Percentiles rank a stretch among this genome's conserved stretches.
Conservation (phyloP, 2,888 invertebrate species). For the Asteroscopus sphinx region DNA sequence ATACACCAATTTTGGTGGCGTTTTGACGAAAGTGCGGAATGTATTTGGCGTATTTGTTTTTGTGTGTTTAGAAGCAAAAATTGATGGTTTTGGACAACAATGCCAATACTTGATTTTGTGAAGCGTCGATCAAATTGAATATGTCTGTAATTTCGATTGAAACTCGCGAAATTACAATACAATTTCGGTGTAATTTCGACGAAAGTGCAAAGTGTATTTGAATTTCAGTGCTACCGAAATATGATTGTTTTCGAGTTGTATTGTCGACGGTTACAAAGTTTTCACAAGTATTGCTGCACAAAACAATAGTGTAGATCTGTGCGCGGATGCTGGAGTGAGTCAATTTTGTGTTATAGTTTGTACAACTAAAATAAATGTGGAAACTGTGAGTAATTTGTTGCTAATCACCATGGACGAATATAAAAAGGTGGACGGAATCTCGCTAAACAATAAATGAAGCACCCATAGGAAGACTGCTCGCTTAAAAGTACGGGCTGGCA, state of each 20-base stretch:
- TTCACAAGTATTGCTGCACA: conserved; percentile 7
- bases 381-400: conserved; percentile 33
- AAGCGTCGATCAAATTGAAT: conserved; percentile 19
- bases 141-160: conserved; percentile 20
- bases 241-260: conserved; percentile 16
- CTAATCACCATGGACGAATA: conserved; percentile 12
- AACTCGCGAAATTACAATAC: conserved; percentile 4
- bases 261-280: conserved; percentile 20
- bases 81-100: neutral
- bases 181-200: conserved; percentile 12
- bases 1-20: conserved; percentile 1
- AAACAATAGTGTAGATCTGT: conserved; percentile 20
- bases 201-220: conserved; percentile 12
- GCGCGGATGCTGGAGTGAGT: conserved; percentile 46
- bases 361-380: conserved; percentile 31
- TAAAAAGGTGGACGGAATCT: too few species aligned
- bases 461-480: too few species aligned
- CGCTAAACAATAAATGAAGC: too few species aligned
- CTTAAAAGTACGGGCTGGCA: too few species aligned
- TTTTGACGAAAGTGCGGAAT: conserved; percentile 7
- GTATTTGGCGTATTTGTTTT: neutral
- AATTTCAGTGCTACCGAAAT: conserved; percentile 15
- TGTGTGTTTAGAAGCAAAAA: neutral
- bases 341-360: conserved; percentile 43
- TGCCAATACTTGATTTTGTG: conserved; percentile 25